Base-by-base conservation (phyloP, 1,140 invertebrate genomes). In the Tyrophagus putrescentiae region DNA sequence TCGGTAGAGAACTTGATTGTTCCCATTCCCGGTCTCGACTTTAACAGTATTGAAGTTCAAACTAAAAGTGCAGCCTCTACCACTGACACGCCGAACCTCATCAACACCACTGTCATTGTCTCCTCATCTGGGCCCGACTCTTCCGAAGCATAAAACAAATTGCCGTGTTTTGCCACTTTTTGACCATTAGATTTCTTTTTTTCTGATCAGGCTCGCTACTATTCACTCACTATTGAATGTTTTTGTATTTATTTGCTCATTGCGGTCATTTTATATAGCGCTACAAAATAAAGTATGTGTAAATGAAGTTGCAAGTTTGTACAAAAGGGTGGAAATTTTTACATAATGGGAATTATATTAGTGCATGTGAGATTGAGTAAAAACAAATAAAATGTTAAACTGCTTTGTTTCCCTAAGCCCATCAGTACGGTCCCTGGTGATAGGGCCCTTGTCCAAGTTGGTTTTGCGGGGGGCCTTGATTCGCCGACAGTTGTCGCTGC, bases 1-100 rank as follows among this genome's bases (percentile, higher is more conserved):
- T 91, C 92, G 1, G 89, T 89, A 70, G 94, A 98, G 71, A 97
- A 95, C 77, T 76, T 98, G 28, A 98, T 98, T 75, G 89, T 99
- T 64, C 95, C 95, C 44, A 98, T 98, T 71, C 76, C 88, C 70
- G 84, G 81, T 34, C 44, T 62, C 32, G 66, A 67, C 45, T 45
- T 58, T 36, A 65, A 57, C 42, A 48, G 58, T n/a, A 66, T 52
- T 33, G 25, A 36, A 39, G 29, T n/a, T 39, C 13, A 13, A 13
- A 39, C 36, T 39, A 39, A 13, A 16, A 50, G 11, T 28, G 23
- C 27, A 39, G 11, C 18, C 18, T n/a, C 27, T n/a, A 18, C 33
- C 56, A 39, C 23, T n/a, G 4, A 33, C 32, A 2, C 27, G 3
- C 6, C 23, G 48, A n/a, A 29, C n/a, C 16, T 11, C 32, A 39